Conservation (phyloP, 2,113 vertebrate species). For the Peromyscus leucopus region DNA sequence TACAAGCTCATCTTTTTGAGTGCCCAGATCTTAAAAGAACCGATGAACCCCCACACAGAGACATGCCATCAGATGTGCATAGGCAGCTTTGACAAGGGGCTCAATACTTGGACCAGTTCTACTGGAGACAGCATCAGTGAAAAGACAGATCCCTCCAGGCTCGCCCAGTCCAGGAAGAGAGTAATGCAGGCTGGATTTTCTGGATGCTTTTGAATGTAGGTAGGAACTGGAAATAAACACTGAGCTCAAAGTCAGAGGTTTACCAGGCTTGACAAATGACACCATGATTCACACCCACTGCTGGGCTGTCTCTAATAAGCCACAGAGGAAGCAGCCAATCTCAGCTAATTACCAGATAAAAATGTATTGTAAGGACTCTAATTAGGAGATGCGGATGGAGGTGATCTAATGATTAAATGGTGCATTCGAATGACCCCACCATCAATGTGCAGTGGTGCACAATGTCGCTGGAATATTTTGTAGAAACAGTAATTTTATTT, state of each 20-base stretch:
- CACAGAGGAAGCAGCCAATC: constrained; percentile 96
- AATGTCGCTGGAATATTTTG: constrained; percentile 90
- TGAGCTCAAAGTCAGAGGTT: constrained; percentile 82
- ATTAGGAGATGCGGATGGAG: constrained; percentile 96
- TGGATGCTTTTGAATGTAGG: constrained; percentile 80
- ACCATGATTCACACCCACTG: constrained; percentile 93
- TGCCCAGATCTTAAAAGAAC: constrained; percentile 43
- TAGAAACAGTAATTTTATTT: constrained; percentile 91
- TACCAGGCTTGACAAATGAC: constrained; percentile 92
- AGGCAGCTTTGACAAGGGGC: constrained; percentile 73
- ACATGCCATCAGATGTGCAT: constrained; percentile 74
- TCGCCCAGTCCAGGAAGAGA: constrained; percentile 73
- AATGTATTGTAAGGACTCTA: constrained; percentile 97
- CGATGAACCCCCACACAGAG: constrained; percentile 69
- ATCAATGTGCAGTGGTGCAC: constrained; percentile 89
- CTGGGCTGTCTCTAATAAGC: constrained; percentile 94
- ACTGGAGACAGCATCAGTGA: constrained; percentile 19
- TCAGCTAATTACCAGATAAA: constrained; percentile 98
- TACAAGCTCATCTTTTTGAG: constrained; percentile 65
- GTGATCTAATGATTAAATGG: constrained; percentile 97
- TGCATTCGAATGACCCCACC: constrained; percentile 94
- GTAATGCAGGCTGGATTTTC: constrained; percentile 71
- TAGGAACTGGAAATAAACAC: constrained; percentile 83
- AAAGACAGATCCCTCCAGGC: constrained; percentile 73
- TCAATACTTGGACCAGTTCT: constrained; percentile 82